Base-by-base conservation (phyloP, 1,140 invertebrate species). In the Halesus radiatus region DNA sequence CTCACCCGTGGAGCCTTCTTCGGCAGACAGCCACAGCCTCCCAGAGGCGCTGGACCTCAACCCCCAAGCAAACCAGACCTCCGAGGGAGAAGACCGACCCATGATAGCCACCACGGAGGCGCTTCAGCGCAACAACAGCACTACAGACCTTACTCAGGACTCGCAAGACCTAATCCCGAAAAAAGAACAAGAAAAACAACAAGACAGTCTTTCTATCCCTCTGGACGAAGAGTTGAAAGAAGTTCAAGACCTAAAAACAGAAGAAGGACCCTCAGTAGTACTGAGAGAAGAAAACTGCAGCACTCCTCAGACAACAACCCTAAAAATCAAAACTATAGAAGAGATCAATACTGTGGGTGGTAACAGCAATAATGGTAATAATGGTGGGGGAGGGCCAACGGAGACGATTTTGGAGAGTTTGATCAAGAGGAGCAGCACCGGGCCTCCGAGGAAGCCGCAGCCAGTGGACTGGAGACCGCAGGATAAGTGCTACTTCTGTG, bases 401-500 rank as follows among this genome's bases (percentile, higher is more conserved):
- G 80, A 81, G 66, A 89, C 87, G 0, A 90, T 90, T 53, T 83
- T 90, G 62, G 88, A 89, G 84, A 87, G 85, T 15, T 81, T 91
- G 79, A 88, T 89, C 81, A 88, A 89, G 83, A 85, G 87, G 83
- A 90, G 52, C 62, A 81, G 80, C 29, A 64, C 83, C 8, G 81
- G 80, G 15, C 81, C 80, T 64, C 84, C 56, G 87, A 87, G 79
- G 87, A 89, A 75, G 58, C 80, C 85, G 80, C 87, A 87, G 84
- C 92, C 93, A 22, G 90, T 93, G 87, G 96, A 96, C 88, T 97
- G 95, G 95, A 93, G 93, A 87, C 95, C 95, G 83, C 91, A 94
- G 85, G 93, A 95, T 87, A 95, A 95, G 89, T 96, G 96, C 89
- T 94, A 94, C 91, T 96, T 96, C 89, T 97, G 96, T 90, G 92